These are phyloP conservation scores for Hepsetus odoe DNA, from an alignment of 2,113 vertebrate species.

Conservation along the genomic window DNA sequence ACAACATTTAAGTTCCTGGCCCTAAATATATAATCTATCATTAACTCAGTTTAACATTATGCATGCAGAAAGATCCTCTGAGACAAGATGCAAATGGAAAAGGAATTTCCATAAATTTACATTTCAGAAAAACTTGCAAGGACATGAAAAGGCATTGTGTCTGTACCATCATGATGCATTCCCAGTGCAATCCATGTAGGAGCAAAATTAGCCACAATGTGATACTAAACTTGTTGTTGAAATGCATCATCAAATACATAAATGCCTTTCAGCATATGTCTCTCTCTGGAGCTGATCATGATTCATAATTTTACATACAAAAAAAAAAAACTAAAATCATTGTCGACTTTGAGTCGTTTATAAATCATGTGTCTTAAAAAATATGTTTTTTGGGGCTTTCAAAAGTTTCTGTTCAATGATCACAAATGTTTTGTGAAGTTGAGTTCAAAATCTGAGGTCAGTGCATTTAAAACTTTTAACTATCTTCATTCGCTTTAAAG, in stretches of 20 bases:
- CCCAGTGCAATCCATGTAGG: neutral
- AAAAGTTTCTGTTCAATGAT: neutral
- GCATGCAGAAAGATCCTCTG: slow-evolving; percentile 58
- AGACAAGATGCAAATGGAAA: slow-evolving; percentile 63
- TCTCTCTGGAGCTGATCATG: neutral
- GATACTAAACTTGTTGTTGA: neutral
- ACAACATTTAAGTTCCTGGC: slow-evolving; percentile 42
- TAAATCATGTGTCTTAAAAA: neutral
- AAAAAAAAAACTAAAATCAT: neutral
- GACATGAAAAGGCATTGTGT: slow-evolving; percentile 61
- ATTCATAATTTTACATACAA: neutral
- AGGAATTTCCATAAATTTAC: slow-evolving; percentile 67
- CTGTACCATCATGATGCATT: slow-evolving; percentile 43
- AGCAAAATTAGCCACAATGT: neutral
- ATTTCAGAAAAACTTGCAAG: slow-evolving; percentile 64
- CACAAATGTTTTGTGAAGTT: neutral
- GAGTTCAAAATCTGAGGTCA: slow-evolving; percentile 35
- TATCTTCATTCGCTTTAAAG: slow-evolving; percentile 44
- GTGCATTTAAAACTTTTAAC: slow-evolving; percentile 43
- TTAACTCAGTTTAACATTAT: slow-evolving; percentile 54
- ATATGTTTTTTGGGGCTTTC: neutral
- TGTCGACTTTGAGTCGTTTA: neutral
- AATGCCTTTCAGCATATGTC: neutral
- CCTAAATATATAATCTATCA: slow-evolving; percentile 62
- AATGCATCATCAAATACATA: neutral